Evolutionary conservation across 2,888 invertebrate genomes (phyloP), one percentile per base, ranked within the genome.

Genomic region (Aporophyla nigra): DNA sequence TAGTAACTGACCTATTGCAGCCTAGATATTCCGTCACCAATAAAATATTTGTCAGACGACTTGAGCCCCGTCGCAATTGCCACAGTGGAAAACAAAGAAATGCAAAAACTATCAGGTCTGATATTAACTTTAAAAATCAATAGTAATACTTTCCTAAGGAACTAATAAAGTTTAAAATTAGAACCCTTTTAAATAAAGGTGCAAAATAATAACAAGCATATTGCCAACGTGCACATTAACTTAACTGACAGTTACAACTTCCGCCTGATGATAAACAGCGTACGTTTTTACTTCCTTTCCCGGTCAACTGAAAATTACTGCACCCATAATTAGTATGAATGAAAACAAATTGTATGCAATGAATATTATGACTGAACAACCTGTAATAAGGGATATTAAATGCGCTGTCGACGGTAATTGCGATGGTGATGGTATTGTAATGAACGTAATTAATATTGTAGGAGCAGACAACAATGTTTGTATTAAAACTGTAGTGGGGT

Each of bases 271-370:
- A 74, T 78, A 71, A 71, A 84, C 56, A 59, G 14, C 56, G 10
- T 63, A 40, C 63, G 27, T 65, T 82, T 73, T 76, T 54, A 81
- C 51, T 82, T 79, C 71, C 65, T 73, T 61, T 53, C 33, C 7
- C 33, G 53, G 70, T 62, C 40, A 68, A 71, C 49, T 68, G 59
- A 74, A 78, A 82, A 82, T 82, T 75, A 69, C 65, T 69, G 79
- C 82, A 74, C 71, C 65, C 61, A 59, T 74, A 81, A 84, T 84
- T 85, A 78, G 43, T 72, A 27, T 70, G 67, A 69, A 75, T 82
- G 78, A 75, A 84, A 84, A 79, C 54, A 85, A 84, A 85, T 85
- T 82, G 72, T 78, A 63, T 75, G 78, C 75, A 74, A 78, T 82
- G 46, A 84, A 69, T 79, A 66, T 75, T 62, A 79, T 71, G 58